Percentiles rank a stretch among this genome's conserved stretches.
Evolutionary conservation across 2,113 vertebrate species (phyloP).

Genomic region (human): GRCh38 chr7:74334001-74334500

Average conservation of each 20-base stretch:
- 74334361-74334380: conserved; percentile 13
- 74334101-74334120: neutral
- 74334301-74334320: fast-evolving
- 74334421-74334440: conserved; percentile 55
- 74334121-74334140: neutral
- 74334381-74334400: neutral
- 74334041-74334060: neutral
- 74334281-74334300: neutral
- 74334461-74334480: conserved; percentile 37
- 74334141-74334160: neutral
- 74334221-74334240: neutral
- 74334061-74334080: neutral
- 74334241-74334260: neutral
- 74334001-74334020: neutral
- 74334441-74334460: conserved; percentile 50
- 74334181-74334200: neutral
- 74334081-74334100: neutral
- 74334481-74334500: fast-evolving
- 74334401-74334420: conserved; percentile 61
- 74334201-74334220: neutral
- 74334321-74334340: conserved; percentile 21
- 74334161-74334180: neutral
- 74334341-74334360: conserved; percentile 73
- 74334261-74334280: neutral
- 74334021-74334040: fast-evolving